These are phyloP conservation scores for Ursus arctos DNA, from an alignment of 2,113 vertebrate genomes.

Conservation along the genomic window DNA sequence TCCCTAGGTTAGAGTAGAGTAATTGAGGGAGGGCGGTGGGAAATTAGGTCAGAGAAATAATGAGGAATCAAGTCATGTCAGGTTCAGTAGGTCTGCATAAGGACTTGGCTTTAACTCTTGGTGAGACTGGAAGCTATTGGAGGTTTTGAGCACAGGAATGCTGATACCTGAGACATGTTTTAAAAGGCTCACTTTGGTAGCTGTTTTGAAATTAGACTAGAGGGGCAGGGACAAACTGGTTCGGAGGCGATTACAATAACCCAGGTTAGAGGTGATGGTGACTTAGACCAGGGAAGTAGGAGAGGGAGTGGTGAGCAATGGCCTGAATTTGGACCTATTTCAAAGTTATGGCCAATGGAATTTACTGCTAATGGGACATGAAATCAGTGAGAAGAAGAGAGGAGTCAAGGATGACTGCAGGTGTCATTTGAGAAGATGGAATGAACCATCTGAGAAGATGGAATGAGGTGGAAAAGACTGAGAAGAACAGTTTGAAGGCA, in stretches of 20 bases:
- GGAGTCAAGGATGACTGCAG: background rate
- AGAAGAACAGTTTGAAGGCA: background rate
- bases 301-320: background rate
- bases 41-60: background rate
- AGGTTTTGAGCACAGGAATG: background rate
- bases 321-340: background rate
- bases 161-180: background rate
- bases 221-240: background rate
- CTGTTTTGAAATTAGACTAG: slow-evolving; percentile 10
- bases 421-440: background rate
- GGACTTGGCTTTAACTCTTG: background rate
- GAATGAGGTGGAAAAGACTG: background rate
- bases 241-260: background rate
- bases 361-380: background rate
- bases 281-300: background rate
- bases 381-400: background rate
- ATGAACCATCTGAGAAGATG: background rate
- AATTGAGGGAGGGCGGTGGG: background rate
- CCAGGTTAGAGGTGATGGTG: background rate
- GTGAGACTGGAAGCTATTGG: background rate
- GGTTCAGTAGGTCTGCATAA: background rate
- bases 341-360: background rate
- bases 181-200: background rate
- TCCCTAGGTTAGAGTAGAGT: background rate
- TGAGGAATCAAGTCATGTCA: background rate